These are phyloP conservation scores for Paedocypris sp. DNA, from an alignment of 2,113 vertebrate genomes.

Conservation along the genomic window DNA sequence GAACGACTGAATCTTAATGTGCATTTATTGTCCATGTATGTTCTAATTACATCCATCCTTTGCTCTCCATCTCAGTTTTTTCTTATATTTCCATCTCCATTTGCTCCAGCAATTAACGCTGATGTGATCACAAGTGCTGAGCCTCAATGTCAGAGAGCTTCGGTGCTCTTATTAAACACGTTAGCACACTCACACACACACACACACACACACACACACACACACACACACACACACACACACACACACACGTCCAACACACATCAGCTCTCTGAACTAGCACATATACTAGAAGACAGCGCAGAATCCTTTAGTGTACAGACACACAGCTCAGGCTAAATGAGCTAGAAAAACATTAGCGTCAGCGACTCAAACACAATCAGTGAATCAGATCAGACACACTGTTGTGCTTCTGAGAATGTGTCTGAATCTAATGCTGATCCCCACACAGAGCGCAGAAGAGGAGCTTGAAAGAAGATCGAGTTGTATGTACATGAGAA, in stretches of 20 bases:
- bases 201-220: neutral
- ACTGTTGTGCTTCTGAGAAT: constrained; percentile 1
- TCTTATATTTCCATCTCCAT: constrained; percentile 38
- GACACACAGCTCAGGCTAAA: constrained; percentile 12
- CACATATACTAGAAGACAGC: neutral
- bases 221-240: neutral
- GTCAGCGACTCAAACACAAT: constrained; percentile 23
- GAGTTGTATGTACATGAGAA: no score
- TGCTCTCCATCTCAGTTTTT: constrained; percentile 36
- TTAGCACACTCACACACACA: neutral
- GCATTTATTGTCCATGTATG: neutral
- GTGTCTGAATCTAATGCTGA: constrained; percentile 1
- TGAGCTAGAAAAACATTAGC: constrained; percentile 12
- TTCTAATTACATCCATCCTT: no score
- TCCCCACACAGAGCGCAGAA: constrained; percentile 4
- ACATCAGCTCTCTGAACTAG: neutral
- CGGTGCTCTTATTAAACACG: constrained; percentile 7
- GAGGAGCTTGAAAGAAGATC: neutral
- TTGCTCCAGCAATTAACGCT: constrained; percentile 39
- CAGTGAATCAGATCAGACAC: constrained; percentile 25
- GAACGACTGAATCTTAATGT: no score
- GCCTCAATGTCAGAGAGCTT: constrained; percentile 19
- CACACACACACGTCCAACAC: neutral
- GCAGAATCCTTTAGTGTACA: constrained; percentile 8
- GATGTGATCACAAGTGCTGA: constrained; percentile 35